A percentile compares a stretch with the other conserved stretches of the same genome.
phyloP scores from a whole-genome alignment of 2,888 invertebrate genomes.

The Brassicogethes aeneus region DNA sequence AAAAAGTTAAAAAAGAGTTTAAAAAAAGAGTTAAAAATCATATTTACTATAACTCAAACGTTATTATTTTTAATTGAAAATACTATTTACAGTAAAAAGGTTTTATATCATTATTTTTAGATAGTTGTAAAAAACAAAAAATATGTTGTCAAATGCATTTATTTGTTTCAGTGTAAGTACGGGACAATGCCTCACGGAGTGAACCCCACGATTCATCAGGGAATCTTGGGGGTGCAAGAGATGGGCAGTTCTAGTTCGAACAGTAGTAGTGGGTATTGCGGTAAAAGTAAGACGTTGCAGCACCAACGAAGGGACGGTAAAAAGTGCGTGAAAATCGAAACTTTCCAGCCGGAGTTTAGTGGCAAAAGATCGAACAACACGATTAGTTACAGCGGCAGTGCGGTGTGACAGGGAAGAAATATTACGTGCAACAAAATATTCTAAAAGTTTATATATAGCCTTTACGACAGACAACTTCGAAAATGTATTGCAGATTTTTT shows the following conservation, averaged over 20 bases:
- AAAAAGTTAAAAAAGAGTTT: no score
- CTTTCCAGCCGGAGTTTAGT: constrained; percentile 35
- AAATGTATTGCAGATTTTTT: no score
- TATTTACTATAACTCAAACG: no score
- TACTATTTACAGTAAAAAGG: no score
- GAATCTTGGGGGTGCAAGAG: constrained; percentile 38
- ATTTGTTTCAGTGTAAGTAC: no score
- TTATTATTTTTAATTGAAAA: no score
- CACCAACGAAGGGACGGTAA: constrained; percentile 32
- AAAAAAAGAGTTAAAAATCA: no score
- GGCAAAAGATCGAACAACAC: constrained; percentile 30
- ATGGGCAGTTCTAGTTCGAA: constrained; percentile 37
- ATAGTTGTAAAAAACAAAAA: no score
- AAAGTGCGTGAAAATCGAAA: constrained; percentile 39
- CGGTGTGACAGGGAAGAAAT: constrained; percentile 29
- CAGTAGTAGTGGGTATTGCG: constrained; percentile 34
- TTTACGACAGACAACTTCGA: no score
- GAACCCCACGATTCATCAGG: constrained; percentile 37
- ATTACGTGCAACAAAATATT: constrained; percentile 14
- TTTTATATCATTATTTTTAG: no score
- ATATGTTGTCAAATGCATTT: no score
- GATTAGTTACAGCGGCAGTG: constrained; percentile 35
- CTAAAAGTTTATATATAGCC: constrained; percentile 16
- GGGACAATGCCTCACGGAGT: constrained; percentile 33
- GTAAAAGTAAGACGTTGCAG: constrained; percentile 38